Evolutionary conservation across 2,888 invertebrate genomes (phyloP), one percentile per base, ranked within the genome.

Genomic region (Scrobipalpa costella): DNA sequence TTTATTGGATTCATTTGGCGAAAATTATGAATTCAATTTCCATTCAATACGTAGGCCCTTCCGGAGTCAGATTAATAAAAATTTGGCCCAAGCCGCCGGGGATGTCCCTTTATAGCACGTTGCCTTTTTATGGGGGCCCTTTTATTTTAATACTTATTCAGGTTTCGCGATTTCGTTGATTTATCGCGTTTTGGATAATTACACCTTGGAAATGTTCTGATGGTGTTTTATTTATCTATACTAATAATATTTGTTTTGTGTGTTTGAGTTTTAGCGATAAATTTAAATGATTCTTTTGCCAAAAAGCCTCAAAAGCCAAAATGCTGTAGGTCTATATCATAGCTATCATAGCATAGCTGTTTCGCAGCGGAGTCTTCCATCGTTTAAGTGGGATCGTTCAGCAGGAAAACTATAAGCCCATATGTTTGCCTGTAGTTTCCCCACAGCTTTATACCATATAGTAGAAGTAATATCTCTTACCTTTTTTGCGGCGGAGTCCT

Each of bases 401-500:
- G 27, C 27, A 27, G 27, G 27, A 27, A 2, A 27, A 3, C 27
- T 5, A 27, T 27, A 27, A 27, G 27, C 27, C 5, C 5, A 27
- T 27, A 27, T 3, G 27, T 2, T 27, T 27, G 27, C 27, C 27
- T 27, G 27, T 27, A 5, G 27, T 27, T 27, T 0, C 11, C 13
- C 13, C 13, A 40, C 13, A 40, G 40, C 2, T 13, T 3, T 0
- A 13, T 3, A 17, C 13, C 13, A 17, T n/a, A 17, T 3, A 15
- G 49, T 49, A 49, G 2, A 49, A 17, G 49, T 50, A 50, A 19
- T 27, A 17, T 49, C 7, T 27, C 93, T 93, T 90, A 98, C 98
- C 95, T 98, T 98, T 93, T 98, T 98, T 73, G 97, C 97, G 85
- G 98, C 98, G 79, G 94, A 94, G 90, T 95, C 95, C 85, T 95